A percentile compares a stretch with the other conserved stretches of the same genome.
Evolutionary conservation across 2,797 vertebrate species (phyloP).

Genomic region (Prionace glauca): DNA sequence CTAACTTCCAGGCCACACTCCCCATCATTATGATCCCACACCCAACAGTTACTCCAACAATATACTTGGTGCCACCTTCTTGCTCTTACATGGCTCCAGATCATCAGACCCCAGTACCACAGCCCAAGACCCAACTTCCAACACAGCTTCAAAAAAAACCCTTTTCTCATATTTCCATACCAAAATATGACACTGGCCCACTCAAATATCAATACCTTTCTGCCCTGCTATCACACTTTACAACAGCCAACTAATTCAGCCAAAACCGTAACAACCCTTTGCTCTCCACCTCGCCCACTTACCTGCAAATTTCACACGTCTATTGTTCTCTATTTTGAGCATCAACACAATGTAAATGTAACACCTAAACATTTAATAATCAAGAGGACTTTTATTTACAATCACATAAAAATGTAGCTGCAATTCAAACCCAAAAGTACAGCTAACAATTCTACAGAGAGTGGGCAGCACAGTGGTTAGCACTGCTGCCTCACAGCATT

Average conservation of each 20-base stretch:
- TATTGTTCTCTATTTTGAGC: neutral
- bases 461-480: too few relatives aligned
- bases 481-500: too few relatives aligned
- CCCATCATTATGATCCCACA: too few relatives aligned
- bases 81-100: neutral
- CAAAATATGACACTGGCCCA: neutral
- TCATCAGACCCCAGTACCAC: neutral
- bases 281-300: neutral
- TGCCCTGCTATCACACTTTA: neutral
- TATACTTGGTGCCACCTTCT: neutral
- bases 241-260: neutral
- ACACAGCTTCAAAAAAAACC: neutral
- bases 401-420: neutral
- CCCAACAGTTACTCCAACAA: neutral
- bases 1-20: neutral
- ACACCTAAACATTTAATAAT: too few relatives aligned
- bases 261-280: neutral
- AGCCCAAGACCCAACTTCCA: neutral
- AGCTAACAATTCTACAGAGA: neutral
- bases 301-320: neutral
- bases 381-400: neutral
- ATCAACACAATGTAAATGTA: neutral
- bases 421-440: neutral
- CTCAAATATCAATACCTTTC: neutral
- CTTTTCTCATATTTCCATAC: neutral